Evolutionary conservation across 2,888 invertebrate species (phyloP).

Genomic region (Monochamus alternatus): DNA sequence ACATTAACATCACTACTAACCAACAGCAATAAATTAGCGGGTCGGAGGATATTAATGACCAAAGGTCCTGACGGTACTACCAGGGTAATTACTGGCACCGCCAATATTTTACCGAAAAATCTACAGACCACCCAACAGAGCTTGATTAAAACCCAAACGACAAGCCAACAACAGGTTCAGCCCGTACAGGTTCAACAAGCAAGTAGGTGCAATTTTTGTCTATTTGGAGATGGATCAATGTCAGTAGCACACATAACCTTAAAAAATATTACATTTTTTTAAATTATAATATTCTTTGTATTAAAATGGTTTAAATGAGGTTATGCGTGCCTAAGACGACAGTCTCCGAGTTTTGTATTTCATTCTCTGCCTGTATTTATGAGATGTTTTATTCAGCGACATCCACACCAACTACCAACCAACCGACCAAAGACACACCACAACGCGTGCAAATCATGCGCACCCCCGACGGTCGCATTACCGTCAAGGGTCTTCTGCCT

Average conservation of each 20-base stretch:
- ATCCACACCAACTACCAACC: constrained; percentile 48
- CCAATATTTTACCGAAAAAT: constrained; percentile 74
- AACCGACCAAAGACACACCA: constrained; percentile 63
- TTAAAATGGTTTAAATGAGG: constrained; percentile 19
- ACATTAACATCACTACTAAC: constrained; percentile 80
- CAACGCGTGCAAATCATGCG: constrained; percentile 94
- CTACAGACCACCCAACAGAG: constrained; percentile 68
- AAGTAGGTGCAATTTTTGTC: constrained; percentile 56
- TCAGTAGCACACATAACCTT: background rate
- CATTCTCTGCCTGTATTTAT: background rate
- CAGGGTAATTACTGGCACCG: constrained; percentile 76
- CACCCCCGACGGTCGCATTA: constrained; percentile 91
- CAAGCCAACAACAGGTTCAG: constrained; percentile 64
- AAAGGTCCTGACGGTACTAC: constrained; percentile 82
- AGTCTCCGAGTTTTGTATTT: background rate
- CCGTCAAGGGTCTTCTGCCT: constrained; percentile 91
- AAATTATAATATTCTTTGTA: too few species aligned
- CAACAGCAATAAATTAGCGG: constrained; percentile 78
- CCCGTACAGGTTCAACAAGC: constrained; percentile 70
- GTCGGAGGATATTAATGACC: constrained; percentile 82
- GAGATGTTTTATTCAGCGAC: constrained; percentile 44
- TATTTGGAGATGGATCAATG: constrained; percentile 7
- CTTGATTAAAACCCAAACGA: constrained; percentile 72
- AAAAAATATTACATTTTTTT: background rate
- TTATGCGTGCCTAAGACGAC: background rate